These are phyloP conservation scores for Polyergus mexicanus DNA, from an alignment of 1,140 invertebrate genomes.

Conservation along the genomic window DNA sequence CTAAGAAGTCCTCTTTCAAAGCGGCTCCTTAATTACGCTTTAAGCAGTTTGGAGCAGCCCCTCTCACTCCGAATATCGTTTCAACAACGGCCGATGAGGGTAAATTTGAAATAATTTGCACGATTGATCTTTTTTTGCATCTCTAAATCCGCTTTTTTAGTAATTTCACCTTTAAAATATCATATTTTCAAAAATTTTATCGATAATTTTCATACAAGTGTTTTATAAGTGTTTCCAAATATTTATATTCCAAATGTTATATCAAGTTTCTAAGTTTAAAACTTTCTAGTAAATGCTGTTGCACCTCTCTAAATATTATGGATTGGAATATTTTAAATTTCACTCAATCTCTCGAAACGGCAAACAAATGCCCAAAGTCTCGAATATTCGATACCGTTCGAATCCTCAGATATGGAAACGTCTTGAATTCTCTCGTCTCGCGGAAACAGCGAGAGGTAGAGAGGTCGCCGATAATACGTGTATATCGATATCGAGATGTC, in stretches of 20 bases:
- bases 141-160: no score
- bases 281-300: no score
- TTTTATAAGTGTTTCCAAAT: no score
- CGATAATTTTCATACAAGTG: neutral
- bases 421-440: constrained; percentile 48
- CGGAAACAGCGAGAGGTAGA: neutral
- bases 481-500: constrained; percentile 67
- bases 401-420: constrained; percentile 24
- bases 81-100: no score
- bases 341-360: neutral
- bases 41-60: constrained; percentile 38
- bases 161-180: no score
- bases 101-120: constrained; percentile 22
- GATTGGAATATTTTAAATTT: neutral
- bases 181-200: neutral
- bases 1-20: constrained; percentile 33
- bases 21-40: constrained; percentile 46
- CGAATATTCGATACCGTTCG: constrained; percentile 48
- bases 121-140: no score
- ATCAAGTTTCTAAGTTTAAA: no score
- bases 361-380: neutral
- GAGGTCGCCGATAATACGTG: neutral
- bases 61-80: neutral
- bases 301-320: neutral
- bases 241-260: neutral